Base-by-base conservation (phyloP, 2,888 invertebrate genomes). In the Dasysyrphus albostriatus region DNA sequence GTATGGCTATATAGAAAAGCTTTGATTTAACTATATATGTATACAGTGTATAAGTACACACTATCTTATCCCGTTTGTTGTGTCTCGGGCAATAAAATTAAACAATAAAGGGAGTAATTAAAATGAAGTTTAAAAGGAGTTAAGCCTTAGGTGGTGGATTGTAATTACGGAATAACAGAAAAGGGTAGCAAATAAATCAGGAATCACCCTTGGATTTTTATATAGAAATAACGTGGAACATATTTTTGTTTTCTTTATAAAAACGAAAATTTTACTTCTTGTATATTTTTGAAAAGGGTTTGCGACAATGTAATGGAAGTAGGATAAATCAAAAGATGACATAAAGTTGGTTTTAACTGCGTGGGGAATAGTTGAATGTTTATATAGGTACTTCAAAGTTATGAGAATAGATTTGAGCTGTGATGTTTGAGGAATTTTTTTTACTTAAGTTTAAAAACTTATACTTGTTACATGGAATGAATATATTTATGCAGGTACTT, bases 81-180 rank as follows among this genome's bases (percentile, higher is more conserved):
- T 69, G 58, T 74, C 42, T 51, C 51, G 70, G 59, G 80, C 44
- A 80, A 73, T 76, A 69, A 73, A 84, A 84, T 76, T 76, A 76
- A 84, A 80, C 76, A 72, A 59, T 80, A 76, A 80, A 75, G 42
- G 72, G 76, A 67, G 77, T 59, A 80, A 84, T 80, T 84, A 84
- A 84, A 84, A 75, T 39, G 37, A 70, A 75, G 75, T 75, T 59
- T 75, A 79, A 61, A 79, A 56, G 51, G 79, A 75, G 74, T 75
- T 79, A 70, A 72, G 61, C 37, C 16, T 47, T 80, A 59, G 72
- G 76, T 84, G 80, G 80, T 76, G 80, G 75, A 73, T 76, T 84
- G 76, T 84, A 80, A 76, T 76, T 80, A 65, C 37, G 44, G 44
- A 58, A 72, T 80, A 75, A 59, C 42, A 58, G 63, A 47, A 79